Evolutionary conservation across 2,797 vertebrate species (phyloP).

Genomic region (Taeniopygia guttata): DNA sequence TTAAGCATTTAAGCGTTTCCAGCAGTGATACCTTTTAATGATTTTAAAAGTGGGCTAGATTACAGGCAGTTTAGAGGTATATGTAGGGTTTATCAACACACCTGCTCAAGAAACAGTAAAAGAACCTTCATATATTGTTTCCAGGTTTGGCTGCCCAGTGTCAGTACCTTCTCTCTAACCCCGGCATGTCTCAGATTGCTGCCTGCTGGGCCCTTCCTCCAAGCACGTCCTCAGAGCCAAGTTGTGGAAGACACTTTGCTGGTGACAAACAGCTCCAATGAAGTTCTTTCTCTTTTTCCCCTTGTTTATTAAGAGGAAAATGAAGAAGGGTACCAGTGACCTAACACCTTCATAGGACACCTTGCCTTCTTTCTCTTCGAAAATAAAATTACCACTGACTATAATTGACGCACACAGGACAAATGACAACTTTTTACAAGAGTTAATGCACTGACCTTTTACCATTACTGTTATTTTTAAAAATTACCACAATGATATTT

Average conservation of each 20-base stretch:
- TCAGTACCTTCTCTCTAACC: neutral
- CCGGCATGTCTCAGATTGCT: neutral
- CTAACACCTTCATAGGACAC: neutral
- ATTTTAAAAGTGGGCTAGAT: neutral
- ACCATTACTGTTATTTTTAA: neutral
- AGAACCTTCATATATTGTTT: neutral
- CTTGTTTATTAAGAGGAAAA: neutral
- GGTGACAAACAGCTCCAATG: neutral
- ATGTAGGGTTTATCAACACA: neutral
- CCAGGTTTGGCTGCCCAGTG: neutral
- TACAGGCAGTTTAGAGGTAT: neutral
- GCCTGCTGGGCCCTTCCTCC: neutral
- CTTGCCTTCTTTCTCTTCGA: neutral
- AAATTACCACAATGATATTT: neutral
- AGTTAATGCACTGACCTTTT: neutral
- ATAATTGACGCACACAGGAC: neutral
- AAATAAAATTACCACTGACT: neutral
- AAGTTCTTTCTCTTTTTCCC: neutral
- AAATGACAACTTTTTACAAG: neutral
- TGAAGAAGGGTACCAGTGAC: neutral
- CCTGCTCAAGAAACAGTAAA: neutral
- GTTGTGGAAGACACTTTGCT: neutral
- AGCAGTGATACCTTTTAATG: neutral
- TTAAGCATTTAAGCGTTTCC: neutral
- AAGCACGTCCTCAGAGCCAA: neutral